Conservation (phyloP, 1,140 invertebrate species). For the Pomacea maculata region DNA sequence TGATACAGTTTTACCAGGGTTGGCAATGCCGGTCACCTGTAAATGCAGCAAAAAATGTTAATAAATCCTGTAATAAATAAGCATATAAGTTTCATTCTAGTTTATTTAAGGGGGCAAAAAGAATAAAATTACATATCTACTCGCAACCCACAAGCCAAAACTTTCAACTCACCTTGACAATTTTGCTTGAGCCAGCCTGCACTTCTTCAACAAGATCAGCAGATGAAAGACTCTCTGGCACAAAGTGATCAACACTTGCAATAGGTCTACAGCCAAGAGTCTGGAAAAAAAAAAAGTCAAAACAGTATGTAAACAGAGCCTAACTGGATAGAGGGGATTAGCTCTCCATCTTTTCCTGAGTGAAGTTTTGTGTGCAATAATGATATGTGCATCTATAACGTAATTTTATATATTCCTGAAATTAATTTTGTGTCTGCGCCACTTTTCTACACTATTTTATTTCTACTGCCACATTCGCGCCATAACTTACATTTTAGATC, state of each 20-base stretch:
- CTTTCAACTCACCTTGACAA: conserved; percentile 80
- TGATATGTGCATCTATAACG: too few species aligned
- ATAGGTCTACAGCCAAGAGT: conserved; percentile 94
- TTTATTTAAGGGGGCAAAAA: neutral
- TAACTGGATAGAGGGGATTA: too few species aligned
- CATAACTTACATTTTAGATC: too few species aligned
- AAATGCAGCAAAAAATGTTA: conserved; percentile 21
- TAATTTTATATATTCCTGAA: too few species aligned
- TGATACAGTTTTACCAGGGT: conserved; percentile 89
- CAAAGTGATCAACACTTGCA: conserved; percentile 98
- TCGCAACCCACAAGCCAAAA: neutral
- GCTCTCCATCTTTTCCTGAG: too few species aligned
- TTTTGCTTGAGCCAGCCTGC: conserved; percentile 86
- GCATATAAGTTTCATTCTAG: neutral
- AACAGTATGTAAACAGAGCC: neutral
- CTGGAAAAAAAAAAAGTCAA: conserved; percentile 55
- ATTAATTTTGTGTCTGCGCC: too few species aligned
- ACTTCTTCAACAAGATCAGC: conserved; percentile 97
- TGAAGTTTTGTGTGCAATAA: too few species aligned
- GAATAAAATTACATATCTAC: neutral
- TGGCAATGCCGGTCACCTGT: conserved; percentile 87
- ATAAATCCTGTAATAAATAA: neutral
- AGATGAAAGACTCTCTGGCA: conserved; percentile 86
- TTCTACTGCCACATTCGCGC: too few species aligned
- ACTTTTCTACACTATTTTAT: too few species aligned